A percentile compares a stretch with the other conserved stretches of the same genome.
Evolutionary conservation across 2,113 vertebrate species (phyloP).

Genomic region (Orthonyx spaldingii): DNA sequence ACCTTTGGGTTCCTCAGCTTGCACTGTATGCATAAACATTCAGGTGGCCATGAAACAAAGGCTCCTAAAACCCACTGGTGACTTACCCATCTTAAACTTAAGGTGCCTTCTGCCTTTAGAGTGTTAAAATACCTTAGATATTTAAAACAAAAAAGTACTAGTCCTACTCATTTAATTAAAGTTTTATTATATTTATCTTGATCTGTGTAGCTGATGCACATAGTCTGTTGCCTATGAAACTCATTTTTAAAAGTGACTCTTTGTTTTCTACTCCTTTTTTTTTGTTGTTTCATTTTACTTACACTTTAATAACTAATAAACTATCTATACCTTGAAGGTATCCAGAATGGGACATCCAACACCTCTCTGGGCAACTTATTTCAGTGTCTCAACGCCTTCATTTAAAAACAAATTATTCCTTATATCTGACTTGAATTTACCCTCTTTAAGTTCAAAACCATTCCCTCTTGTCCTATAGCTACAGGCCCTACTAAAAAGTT

Average conservation of each 20-base stretch:
- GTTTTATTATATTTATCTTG: background rate
- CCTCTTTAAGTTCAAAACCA: background rate
- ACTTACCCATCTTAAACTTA: background rate
- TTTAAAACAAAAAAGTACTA: background rate
- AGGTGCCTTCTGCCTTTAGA: background rate
- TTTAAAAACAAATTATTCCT: background rate
- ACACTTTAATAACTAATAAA: background rate
- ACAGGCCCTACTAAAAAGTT: background rate
- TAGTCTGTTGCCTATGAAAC: background rate
- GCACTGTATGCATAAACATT: background rate
- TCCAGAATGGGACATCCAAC: background rate
- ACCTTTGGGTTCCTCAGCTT: background rate
- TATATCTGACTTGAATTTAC: background rate
- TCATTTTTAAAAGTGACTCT: background rate
- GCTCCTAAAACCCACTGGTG: background rate
- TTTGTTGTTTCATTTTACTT: background rate
- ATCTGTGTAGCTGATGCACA: background rate
- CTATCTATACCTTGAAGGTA: background rate
- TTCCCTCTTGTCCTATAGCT: accelerated
- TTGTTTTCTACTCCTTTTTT: background rate
- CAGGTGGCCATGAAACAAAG: background rate
- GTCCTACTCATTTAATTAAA: background rate
- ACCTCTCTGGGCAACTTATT: background rate
- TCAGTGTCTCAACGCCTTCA: background rate
- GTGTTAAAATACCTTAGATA: background rate